Percentiles rank a stretch among this genome's conserved stretches.
phyloP scores from a whole-genome alignment of 2,888 invertebrate species.

The Lithophane socia region DNA sequence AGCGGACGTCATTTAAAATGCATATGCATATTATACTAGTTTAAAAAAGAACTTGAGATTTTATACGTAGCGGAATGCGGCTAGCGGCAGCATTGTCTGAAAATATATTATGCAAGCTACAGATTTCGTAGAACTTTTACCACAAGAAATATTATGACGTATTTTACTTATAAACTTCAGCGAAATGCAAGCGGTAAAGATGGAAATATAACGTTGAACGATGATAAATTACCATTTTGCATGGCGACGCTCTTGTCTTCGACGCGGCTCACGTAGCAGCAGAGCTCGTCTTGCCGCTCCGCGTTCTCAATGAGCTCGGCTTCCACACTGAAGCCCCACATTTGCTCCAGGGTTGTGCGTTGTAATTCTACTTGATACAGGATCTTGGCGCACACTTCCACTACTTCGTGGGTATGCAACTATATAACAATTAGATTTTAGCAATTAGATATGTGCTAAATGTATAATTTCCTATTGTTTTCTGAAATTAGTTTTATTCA shows the following conservation, averaged over 20 bases:
- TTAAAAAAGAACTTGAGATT: constrained; percentile 23
- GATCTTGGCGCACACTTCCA: constrained; percentile 99
- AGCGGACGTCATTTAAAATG: constrained; percentile 43
- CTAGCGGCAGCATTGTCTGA: constrained; percentile 29
- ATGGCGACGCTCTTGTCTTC: constrained; percentile 98
- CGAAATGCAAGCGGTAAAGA: constrained; percentile 48
- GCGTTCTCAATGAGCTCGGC: constrained; percentile 99
- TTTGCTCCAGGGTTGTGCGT: constrained; percentile 96
- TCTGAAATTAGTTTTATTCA: background rate
- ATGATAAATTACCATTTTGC: constrained; percentile 95
- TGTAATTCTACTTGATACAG: constrained; percentile 98
- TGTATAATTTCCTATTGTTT: background rate
- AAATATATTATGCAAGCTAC: constrained; percentile 52
- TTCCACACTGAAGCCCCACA: constrained; percentile 99
- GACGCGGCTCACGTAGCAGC: constrained; percentile 98
- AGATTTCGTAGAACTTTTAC: constrained; percentile 44
- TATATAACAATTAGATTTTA: constrained; percentile 77
- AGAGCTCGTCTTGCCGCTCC: constrained; percentile 98
- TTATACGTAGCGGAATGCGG: constrained; percentile 30
- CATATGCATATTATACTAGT: constrained; percentile 18
- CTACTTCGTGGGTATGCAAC: constrained; percentile 98
- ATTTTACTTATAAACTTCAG: constrained; percentile 48
- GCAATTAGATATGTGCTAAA: constrained; percentile 13
- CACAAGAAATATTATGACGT: constrained; percentile 44
- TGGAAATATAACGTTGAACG: constrained; percentile 49